Evolutionary conservation across 1,140 invertebrate species (phyloP).

Genomic region (Sycophila sp.): DNA sequence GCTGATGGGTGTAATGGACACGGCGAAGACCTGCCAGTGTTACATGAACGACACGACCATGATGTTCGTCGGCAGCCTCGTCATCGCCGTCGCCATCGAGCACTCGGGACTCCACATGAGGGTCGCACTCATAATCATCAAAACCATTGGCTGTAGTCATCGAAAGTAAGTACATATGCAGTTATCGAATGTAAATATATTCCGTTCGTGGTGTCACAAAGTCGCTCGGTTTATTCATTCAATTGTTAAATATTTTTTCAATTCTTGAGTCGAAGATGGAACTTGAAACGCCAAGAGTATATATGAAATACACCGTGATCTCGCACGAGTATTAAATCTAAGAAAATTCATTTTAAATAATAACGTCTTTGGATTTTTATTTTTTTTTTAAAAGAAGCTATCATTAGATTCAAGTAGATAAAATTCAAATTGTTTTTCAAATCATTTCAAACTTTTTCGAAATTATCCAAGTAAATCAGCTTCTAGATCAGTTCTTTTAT

Average conservation of each 20-base stretch:
- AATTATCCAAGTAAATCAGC: too few relatives aligned
- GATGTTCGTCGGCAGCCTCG: conserved; percentile 71
- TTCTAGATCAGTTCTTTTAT: too few relatives aligned
- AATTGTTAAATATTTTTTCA: conserved; percentile 49
- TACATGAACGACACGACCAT: conserved; percentile 76
- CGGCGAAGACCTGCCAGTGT: conserved; percentile 65
- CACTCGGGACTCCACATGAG: conserved; percentile 73
- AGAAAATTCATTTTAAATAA: too few relatives aligned
- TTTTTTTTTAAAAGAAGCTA: neutral
- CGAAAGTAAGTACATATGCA: conserved; percentile 50
- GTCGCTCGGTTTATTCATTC: too few relatives aligned
- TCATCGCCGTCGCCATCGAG: conserved; percentile 75
- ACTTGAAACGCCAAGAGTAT: too few relatives aligned
- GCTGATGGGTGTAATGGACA: conserved; percentile 68
- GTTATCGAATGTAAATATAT: too few relatives aligned
- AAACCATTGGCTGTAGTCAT: conserved; percentile 69
- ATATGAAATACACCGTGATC: too few relatives aligned
- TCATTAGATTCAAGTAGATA: too few relatives aligned
- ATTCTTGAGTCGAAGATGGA: too few relatives aligned
- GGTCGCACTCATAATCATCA: conserved; percentile 71
- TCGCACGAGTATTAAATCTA: too few relatives aligned
- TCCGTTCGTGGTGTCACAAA: too few relatives aligned
- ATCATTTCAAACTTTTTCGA: neutral
- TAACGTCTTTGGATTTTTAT: neutral
- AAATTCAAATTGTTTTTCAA: neutral